A percentile compares a stretch with the other conserved stretches of the same genome.
These are phyloP conservation scores for Regulus satrapa DNA, from an alignment of 2,113 vertebrate genomes.

Conservation along the genomic window DNA sequence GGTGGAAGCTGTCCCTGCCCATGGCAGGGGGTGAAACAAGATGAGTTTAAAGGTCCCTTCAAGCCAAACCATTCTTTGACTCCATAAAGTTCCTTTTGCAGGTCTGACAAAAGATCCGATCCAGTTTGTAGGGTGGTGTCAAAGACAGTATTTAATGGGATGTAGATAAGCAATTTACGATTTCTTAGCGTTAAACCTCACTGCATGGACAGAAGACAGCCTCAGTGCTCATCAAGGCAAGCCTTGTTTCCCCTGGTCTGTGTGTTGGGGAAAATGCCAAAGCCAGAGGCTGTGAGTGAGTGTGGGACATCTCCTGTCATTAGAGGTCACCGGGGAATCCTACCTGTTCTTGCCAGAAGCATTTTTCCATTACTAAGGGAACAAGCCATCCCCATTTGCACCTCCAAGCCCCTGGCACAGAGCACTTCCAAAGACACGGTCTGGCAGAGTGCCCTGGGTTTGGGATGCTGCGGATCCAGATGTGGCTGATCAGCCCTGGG, in stretches of 20 bases:
- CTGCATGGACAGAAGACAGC: background rate
- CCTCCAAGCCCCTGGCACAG: rapidly evolving
- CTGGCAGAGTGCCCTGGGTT: background rate
- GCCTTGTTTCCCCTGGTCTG: background rate
- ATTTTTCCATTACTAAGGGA: background rate
- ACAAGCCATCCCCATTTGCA: background rate
- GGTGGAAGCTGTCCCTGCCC: background rate
- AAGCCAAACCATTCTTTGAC: background rate
- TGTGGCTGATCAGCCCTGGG: rapidly evolving
- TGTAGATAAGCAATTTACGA: background rate
- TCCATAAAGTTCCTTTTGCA: background rate
- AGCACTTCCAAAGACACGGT: background rate
- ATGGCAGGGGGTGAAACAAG: background rate
- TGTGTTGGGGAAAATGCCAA: background rate
- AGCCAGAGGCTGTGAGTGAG: background rate
- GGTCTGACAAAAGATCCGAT: background rate
- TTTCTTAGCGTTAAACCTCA: background rate
- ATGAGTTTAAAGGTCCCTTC: background rate
- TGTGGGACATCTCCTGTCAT: background rate
- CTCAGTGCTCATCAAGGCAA: background rate
- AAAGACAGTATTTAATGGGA: background rate
- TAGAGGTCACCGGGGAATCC: rapidly evolving
- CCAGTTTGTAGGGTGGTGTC: background rate
- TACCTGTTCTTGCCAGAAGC: background rate
- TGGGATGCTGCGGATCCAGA: background rate